These are phyloP conservation scores for Andrena flavipes DNA, from an alignment of 2,888 invertebrate genomes.

Conservation along the genomic window DNA sequence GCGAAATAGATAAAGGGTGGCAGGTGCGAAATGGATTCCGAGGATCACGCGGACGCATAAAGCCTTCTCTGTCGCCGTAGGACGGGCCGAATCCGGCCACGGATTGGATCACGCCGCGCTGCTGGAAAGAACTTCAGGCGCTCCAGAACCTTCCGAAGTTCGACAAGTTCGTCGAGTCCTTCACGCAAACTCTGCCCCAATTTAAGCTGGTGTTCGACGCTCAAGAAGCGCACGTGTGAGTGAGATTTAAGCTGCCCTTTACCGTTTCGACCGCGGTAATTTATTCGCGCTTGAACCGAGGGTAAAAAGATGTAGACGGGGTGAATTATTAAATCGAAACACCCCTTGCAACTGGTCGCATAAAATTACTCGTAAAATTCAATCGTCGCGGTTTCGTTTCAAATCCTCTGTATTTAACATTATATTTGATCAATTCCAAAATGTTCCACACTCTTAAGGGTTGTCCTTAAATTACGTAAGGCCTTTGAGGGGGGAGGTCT, in stretches of 20 bases:
- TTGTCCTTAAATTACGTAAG: no score
- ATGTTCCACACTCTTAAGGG: no score
- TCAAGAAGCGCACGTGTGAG: constrained; percentile 88
- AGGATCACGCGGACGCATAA: constrained; percentile 1
- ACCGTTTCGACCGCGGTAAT: background rate
- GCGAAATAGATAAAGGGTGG: background rate
- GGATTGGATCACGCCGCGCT: constrained; percentile 91
- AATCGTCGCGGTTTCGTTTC: background rate
- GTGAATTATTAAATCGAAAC: background rate
- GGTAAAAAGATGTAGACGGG: background rate
- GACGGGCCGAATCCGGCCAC: constrained; percentile 90
- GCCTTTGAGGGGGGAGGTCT: no score
- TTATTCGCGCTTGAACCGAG: background rate
- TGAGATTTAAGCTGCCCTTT: background rate
- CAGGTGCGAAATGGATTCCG: background rate
- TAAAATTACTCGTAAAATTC: background rate
- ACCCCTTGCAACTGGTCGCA: no score
- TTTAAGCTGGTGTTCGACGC: constrained; percentile 90
- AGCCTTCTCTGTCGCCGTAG: constrained; percentile 75
- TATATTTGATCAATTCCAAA: no score
- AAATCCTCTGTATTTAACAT: background rate
- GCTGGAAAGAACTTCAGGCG: constrained; percentile 93
- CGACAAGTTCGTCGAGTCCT: constrained; percentile 87
- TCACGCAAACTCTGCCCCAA: constrained; percentile 85
- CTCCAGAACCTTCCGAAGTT: constrained; percentile 89